A percentile compares a stretch with the other conserved stretches of the same genome.
These are phyloP conservation scores for Chamaetylas fuelleborni DNA, from an alignment of 2,113 vertebrate species.

Conservation along the genomic window DNA sequence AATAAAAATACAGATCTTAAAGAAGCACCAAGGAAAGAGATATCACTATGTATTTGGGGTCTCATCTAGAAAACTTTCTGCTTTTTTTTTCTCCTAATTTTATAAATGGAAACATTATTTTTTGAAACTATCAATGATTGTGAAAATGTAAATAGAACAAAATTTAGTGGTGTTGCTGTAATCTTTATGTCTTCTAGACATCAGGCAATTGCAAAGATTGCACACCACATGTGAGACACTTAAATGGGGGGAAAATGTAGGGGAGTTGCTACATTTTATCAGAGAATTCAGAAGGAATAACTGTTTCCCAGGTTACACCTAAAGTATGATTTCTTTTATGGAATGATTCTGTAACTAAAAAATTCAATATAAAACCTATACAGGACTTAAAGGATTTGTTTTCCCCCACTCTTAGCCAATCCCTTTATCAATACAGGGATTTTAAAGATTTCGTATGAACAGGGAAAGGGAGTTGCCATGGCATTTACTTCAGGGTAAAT, in stretches of 20 bases:
- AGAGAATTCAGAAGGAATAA: neutral
- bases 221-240: neutral
- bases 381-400: neutral
- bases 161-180: neutral
- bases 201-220: neutral
- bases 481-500: neutral
- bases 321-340: neutral
- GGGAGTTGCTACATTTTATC: neutral
- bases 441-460: neutral
- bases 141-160: neutral
- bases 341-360: neutral
- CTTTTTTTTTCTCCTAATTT: neutral
- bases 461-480: neutral
- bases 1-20: neutral
- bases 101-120: neutral
- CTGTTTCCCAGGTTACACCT: neutral
- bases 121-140: neutral
- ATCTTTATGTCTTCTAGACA: neutral
- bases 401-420: neutral
- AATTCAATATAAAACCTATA: neutral
- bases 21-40: neutral
- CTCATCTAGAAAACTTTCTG: neutral
- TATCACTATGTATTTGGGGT: neutral
- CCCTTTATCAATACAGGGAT: neutral
- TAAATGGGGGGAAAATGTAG: neutral